These are phyloP conservation scores for Chloebia gouldiae DNA, from an alignment of 2,113 vertebrate genomes.

Conservation along the genomic window DNA sequence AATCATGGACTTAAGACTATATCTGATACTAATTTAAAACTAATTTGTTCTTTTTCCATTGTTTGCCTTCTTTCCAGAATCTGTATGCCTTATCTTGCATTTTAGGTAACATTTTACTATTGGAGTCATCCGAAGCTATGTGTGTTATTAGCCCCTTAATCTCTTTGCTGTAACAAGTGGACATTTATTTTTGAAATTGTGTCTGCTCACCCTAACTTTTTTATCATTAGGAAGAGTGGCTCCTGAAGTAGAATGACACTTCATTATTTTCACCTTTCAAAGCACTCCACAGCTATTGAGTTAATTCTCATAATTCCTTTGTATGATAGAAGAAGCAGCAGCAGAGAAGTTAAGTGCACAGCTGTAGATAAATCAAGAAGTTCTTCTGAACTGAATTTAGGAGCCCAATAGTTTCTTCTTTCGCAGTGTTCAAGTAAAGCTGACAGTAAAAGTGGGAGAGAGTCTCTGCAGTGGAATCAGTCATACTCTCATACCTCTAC, in stretches of 20 bases:
- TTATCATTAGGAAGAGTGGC: background rate
- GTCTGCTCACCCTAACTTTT: constrained; percentile 1
- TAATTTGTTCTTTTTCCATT: background rate
- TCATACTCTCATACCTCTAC: background rate
- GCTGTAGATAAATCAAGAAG: background rate
- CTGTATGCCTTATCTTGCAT: background rate
- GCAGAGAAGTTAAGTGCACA: background rate
- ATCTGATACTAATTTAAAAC: background rate
- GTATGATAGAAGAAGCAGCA: background rate
- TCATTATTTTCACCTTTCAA: constrained; percentile 23
- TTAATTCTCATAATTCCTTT: background rate
- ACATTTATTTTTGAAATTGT: background rate
- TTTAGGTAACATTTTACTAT: background rate
- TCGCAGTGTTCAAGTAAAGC: background rate
- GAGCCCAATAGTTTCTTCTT: background rate
- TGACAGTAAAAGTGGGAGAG: background rate
- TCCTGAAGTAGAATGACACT: background rate
- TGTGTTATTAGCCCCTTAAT: background rate
- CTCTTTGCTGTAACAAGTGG: background rate
- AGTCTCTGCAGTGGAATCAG: background rate
- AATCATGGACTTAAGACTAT: background rate
- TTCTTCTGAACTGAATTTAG: background rate
- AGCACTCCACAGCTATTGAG: background rate
- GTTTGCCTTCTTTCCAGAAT: background rate
- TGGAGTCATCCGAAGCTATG: background rate